Percentiles rank a stretch among this genome's conserved stretches.
phyloP scores from a whole-genome alignment of 2,888 invertebrate species.

The Osmoderma eremita region DNA sequence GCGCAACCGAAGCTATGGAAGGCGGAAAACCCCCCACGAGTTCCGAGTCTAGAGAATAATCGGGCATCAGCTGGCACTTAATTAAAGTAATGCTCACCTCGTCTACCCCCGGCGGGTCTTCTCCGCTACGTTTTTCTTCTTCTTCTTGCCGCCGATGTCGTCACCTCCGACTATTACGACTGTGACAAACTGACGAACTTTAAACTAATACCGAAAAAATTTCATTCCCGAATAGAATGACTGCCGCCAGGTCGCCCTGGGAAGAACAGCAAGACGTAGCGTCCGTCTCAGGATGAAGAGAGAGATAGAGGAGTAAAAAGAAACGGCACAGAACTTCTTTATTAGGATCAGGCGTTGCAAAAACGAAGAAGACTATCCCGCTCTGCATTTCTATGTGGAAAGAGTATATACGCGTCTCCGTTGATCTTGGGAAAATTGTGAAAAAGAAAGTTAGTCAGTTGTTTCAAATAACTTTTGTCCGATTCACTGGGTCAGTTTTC shows the following conservation, averaged over 20 bases:
- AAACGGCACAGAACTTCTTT: slow-evolving; percentile 30
- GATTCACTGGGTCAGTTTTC: slow-evolving; percentile 4
- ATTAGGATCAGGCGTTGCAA: slow-evolving; percentile 20
- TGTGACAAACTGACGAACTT: slow-evolving; percentile 52
- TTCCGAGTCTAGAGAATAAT: slow-evolving; percentile 58
- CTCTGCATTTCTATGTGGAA: too few species aligned
- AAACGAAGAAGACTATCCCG: neutral
- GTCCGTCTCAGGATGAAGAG: neutral
- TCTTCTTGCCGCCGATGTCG: neutral
- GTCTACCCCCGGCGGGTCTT: slow-evolving; percentile 42
- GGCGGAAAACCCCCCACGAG: slow-evolving; percentile 52
- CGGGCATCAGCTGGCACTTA: slow-evolving; percentile 61
- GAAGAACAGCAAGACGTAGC: neutral
- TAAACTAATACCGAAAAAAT: slow-evolving; percentile 52
- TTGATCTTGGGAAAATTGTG: neutral
- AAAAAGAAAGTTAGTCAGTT: slow-evolving; percentile 23
- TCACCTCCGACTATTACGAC: slow-evolving; percentile 43
- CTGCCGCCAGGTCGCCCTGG: slow-evolving; percentile 29
- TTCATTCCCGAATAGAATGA: slow-evolving; percentile 53
- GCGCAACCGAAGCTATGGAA: slow-evolving; percentile 48
- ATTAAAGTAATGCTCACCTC: slow-evolving; percentile 60
- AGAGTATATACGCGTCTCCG: neutral
- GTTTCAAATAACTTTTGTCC: slow-evolving; percentile 26
- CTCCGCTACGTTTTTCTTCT: neutral
- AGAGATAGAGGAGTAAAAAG: slow-evolving; percentile 14